Base-by-base conservation (phyloP, 2,888 invertebrate genomes). In the Phyllotreta striolata region DNA sequence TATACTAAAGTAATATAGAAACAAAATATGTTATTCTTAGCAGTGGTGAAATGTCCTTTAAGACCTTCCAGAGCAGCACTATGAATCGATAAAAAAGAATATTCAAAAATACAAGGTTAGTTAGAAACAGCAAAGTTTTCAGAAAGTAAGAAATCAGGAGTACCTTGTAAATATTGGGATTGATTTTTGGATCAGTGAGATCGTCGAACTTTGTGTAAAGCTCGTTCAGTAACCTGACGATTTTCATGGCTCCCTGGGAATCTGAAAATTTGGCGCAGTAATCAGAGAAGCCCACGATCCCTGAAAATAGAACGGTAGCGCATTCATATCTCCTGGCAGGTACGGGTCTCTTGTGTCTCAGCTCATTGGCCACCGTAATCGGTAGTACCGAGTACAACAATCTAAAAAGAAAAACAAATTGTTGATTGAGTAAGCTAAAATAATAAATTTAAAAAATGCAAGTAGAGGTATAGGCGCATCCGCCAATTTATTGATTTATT, bases 111-210 rank as follows among this genome's bases (percentile, higher is more conserved):
- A n/a, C n/a, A n/a, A n/a, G n/a, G n/a, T n/a, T n/a, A n/a, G n/a
- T n/a, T n/a, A n/a, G n/a, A n/a, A n/a, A n/a, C n/a, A 24, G 24
- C 24, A 24, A 24, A 1, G 4, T 24, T 24, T 3, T 1, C 24
- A 24, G 4, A 24, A 24, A 24, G 10, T 9, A 49, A 10, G 9
- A 7, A 10, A 7, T 12, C 12, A 1, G 10, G 6, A 13, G 61
- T 81, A 95, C 96, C 91, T 97, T 97, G 79, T 96, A 97, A 56
- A 96, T 94, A 80, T 96, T 93, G 40, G 95, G 93, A 83, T 96
- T 96, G 73, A 91, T 89, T 78, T 91, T 93, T 4, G 95, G 93
- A 82, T 96, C 96, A 7, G 96, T 95, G 44, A 97, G 86, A 43
- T 92, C 94, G 82, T 97, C 97, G 77, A 96, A 96, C 3, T 95